Percentiles rank a stretch among this genome's conserved stretches.
Conservation (phyloP, 1,140 invertebrate species). For the Cecropterus lyciades region DNA sequence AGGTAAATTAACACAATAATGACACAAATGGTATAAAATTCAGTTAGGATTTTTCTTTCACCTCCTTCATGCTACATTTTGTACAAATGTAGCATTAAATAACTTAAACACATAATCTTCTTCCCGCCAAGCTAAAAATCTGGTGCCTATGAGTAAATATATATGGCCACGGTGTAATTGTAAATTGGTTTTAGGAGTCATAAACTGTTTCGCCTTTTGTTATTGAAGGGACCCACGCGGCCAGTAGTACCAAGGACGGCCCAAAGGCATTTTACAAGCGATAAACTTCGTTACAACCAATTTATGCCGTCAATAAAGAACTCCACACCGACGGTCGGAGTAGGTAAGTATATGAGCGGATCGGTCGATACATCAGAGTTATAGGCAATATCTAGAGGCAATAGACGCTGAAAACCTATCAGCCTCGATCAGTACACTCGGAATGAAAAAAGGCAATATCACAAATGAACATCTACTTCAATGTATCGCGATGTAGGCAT, state of each 20-base stretch:
- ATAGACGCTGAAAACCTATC: slow-evolving; percentile 41
- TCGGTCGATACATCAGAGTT: slow-evolving; percentile 24
- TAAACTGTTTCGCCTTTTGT: slow-evolving; percentile 39
- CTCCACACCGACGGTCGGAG: slow-evolving; percentile 22
- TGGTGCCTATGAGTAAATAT: not conserved
- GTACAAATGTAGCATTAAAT: too few relatives aligned
- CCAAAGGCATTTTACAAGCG: slow-evolving; percentile 40
- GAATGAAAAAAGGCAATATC: slow-evolving; percentile 31
- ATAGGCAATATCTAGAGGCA: slow-evolving; percentile 44
- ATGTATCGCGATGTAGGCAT: not conserved
- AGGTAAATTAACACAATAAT: too few relatives aligned
- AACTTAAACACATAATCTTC: too few relatives aligned
- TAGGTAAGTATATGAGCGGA: slow-evolving; percentile 14
- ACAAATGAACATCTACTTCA: slow-evolving; percentile 23
- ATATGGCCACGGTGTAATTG: slow-evolving; percentile 3
- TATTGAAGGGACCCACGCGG: slow-evolving; percentile 28
- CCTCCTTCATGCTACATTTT: too few relatives aligned
- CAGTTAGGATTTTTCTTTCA: too few relatives aligned
- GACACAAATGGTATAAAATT: too few relatives aligned
- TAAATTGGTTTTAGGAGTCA: slow-evolving; percentile 33
- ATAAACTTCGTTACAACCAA: slow-evolving; percentile 37
- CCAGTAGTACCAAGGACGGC: slow-evolving; percentile 33
- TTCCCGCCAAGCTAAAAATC: not conserved
- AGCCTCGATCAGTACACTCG: slow-evolving; percentile 28
- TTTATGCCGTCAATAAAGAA: slow-evolving; percentile 42